phyloP scores from a whole-genome alignment of 2,113 vertebrate species.

The Gymnobelideus leadbeateri region DNA sequence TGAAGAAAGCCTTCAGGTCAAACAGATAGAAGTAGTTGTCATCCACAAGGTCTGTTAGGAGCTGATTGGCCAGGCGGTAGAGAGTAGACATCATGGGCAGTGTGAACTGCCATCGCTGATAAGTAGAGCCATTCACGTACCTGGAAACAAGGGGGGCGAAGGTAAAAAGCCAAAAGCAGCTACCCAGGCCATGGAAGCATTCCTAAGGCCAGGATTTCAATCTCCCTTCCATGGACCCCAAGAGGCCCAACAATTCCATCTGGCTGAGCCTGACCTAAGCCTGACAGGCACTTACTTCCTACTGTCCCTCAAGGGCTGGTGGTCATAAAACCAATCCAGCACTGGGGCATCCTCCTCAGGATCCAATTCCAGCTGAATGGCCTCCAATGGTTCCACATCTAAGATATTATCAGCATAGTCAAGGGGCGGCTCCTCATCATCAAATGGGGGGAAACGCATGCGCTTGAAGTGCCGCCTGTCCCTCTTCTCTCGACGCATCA shows the following conservation, averaged over 20 bases:
- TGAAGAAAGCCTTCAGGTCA: slow-evolving; percentile 98
- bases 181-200: background rate
- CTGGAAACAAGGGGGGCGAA: slow-evolving; percentile 75
- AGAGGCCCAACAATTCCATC: background rate
- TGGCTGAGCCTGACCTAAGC: background rate
- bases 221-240: background rate
- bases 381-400: slow-evolving; percentile 97
- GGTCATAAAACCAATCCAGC: slow-evolving; percentile 97
- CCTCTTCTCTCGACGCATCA: slow-evolving; percentile 99
- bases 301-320: slow-evolving; percentile 95
- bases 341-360: slow-evolving; percentile 94
- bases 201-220: background rate
- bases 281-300: slow-evolving; percentile 87
- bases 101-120: slow-evolving; percentile 98
- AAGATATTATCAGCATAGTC: slow-evolving; percentile 99
- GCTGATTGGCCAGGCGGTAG: slow-evolving; percentile 98
- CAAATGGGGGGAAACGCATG: slow-evolving; percentile 98
- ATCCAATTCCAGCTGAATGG: slow-evolving; percentile 98
- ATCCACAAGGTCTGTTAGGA: slow-evolving; percentile 97
- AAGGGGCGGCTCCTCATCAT: slow-evolving; percentile 97
- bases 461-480: slow-evolving; percentile 98
- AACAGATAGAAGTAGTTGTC: slow-evolving; percentile 99
- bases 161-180: background rate
- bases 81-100: slow-evolving; percentile 99
- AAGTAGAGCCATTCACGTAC: slow-evolving; percentile 97